phyloP scores from a whole-genome alignment of 1,140 invertebrate genomes.

The Diprion similis region DNA sequence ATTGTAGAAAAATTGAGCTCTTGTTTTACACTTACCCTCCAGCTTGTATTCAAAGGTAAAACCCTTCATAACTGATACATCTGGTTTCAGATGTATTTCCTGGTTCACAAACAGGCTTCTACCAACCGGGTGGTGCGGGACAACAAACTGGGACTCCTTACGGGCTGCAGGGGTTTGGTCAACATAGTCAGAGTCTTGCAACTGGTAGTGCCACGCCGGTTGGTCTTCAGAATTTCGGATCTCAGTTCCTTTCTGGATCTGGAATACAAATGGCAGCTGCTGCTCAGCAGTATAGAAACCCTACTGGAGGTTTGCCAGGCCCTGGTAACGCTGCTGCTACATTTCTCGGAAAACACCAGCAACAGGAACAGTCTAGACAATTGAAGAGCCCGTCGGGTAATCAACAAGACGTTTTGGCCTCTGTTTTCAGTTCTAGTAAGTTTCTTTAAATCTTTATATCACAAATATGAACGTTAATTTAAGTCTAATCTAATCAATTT shows the following conservation, averaged over 20 bases:
- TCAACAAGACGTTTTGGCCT: constrained; percentile 62
- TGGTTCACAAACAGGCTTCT: constrained; percentile 63
- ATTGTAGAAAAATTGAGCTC: background rate
- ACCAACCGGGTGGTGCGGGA: constrained; percentile 61
- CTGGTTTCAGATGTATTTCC: constrained; percentile 51
- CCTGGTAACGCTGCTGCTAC: constrained; percentile 59
- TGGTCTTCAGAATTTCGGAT: constrained; percentile 67
- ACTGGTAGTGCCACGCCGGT: constrained; percentile 62
- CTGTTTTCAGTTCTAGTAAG: constrained; percentile 64
- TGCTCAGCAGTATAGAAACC: constrained; percentile 63
- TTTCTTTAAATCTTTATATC: constrained; percentile 20
- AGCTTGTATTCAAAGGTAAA: background rate
- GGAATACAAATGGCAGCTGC: constrained; percentile 61
- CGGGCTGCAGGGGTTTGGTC: constrained; percentile 60
- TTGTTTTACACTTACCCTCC: background rate
- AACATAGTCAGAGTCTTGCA: constrained; percentile 57
- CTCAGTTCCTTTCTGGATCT: constrained; percentile 64
- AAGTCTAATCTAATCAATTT: constrained; percentile 36
- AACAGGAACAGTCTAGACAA: constrained; percentile 65
- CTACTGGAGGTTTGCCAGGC: constrained; percentile 58
- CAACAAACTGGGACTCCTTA: constrained; percentile 63
- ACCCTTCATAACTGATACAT: background rate
- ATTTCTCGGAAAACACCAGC: constrained; percentile 64
- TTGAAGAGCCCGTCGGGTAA: constrained; percentile 66
- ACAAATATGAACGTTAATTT: constrained; percentile 14